These are phyloP conservation scores for Ellobius talpinus DNA, from an alignment of 2,113 vertebrate species.

Conservation along the genomic window DNA sequence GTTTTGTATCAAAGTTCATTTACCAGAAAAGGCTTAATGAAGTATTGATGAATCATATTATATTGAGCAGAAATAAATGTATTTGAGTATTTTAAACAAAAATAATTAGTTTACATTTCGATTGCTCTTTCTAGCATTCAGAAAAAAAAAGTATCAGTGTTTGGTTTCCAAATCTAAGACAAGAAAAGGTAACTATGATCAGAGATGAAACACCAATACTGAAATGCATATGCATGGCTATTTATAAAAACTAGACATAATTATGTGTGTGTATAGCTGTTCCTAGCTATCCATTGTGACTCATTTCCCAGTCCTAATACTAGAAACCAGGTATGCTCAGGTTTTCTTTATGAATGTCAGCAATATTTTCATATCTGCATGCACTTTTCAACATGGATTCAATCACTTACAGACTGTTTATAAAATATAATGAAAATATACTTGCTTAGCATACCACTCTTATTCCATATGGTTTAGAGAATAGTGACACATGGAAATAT, in stretches of 20 bases:
- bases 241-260: background rate
- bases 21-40: background rate
- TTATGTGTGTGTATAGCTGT: background rate
- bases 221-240: background rate
- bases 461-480: background rate
- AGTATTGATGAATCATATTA: background rate
- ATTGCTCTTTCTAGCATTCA: background rate
- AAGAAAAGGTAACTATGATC: background rate
- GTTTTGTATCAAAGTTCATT: background rate
- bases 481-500: background rate
- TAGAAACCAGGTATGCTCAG: background rate
- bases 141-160: background rate
- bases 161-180: background rate
- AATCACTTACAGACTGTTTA: background rate
- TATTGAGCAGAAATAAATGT: background rate
- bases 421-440: background rate
- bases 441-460: background rate
- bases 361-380: background rate
- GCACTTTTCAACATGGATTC: background rate
- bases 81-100: background rate
- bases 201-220: background rate
- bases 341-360: background rate
- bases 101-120: background rate
- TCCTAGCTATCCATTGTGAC: background rate
- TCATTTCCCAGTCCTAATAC: background rate